Evolutionary conservation across 2,113 vertebrate species (phyloP).

Genomic region (Gobiocypris rarus): DNA sequence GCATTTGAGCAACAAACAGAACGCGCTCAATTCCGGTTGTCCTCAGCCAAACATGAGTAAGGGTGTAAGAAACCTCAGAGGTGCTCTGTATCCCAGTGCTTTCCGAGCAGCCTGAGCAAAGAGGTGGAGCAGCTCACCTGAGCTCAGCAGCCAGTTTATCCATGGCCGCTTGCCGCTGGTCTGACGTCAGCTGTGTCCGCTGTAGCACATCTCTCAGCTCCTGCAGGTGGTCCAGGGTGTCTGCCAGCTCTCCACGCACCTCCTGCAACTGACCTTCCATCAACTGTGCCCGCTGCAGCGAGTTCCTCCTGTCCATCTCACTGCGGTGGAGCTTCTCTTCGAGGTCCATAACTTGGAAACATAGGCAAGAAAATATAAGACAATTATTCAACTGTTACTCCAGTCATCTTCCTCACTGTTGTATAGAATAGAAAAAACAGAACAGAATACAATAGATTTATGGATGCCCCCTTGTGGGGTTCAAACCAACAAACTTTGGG

Average conservation of each 20-base stretch:
- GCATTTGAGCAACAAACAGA: not conserved
- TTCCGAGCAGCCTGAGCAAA: not conserved
- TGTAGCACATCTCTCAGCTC: constrained; percentile 81
- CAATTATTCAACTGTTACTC: not conserved
- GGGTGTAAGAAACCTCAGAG: not conserved
- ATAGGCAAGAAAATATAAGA: not conserved
- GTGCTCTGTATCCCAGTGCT: not conserved
- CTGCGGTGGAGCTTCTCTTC: constrained; percentile 83
- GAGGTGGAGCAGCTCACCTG: constrained; percentile 73
- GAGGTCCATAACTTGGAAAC: constrained; percentile 77
- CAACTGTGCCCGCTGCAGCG: constrained; percentile 71
- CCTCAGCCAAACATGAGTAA: not conserved
- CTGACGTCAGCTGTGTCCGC: constrained; percentile 80
- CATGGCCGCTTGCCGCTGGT: constrained; percentile 78
- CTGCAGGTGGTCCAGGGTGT: constrained; percentile 76
- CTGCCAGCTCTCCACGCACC: constrained; percentile 76
- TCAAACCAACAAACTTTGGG: not conserved
- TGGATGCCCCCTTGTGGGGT: not conserved
- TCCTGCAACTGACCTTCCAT: constrained; percentile 81
- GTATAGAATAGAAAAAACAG: not conserved
- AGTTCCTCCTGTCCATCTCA: constrained; percentile 77
- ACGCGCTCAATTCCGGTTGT: not conserved
- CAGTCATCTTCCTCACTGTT: not conserved
- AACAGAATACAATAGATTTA: not conserved
- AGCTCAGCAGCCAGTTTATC: constrained; percentile 83